Evolutionary conservation across 2,888 invertebrate genomes (phyloP), one percentile per base, ranked within the genome.

Genomic region (Agrochola lota): DNA sequence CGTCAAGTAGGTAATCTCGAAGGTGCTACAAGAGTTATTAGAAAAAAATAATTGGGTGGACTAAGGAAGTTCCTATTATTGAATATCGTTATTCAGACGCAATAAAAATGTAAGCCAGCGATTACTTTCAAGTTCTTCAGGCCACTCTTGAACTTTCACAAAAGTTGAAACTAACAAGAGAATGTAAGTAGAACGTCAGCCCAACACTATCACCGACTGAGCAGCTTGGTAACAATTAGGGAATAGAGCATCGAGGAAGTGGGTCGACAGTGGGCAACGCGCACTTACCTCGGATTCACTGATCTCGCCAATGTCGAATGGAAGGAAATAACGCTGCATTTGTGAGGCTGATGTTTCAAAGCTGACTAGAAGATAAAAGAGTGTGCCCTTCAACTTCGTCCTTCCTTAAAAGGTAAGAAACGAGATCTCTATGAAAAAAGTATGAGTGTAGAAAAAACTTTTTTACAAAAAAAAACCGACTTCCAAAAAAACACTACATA

Each of bases 141-240:
- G 5, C 57, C 57, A 57, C 5, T 12, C 57, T 57, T 57, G 57
- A 57, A 57, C 57, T 11, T n/a, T 57, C 12, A 11, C 57, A 57
- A 57, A 57, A 57, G 12, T n/a, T n/a, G n/a, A 52, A 57, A 12
- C 11, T 57, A 57, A 57, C 57, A 12, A 12, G n/a, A 26, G 30
- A 60, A 60, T 60, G 2, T n/a, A 30, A 40, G 15, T 59, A 43
- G 26, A n/a, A 52, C n/a, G 63, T 20, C 71, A 77, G 59, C 78
- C 81, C 78, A 77, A 64, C 49, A 23, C 2, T 30, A 40, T 57
- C 55, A 68, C 1, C 30, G 7, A 76, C 26, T 63, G 73, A 78
- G 70, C 66, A 74, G 63, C 69, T 67, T 59, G 35, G 64, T 35
- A 64, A 82, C 70, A 83, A 79, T 80, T 80, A 85, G 78, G 87